These are phyloP conservation scores for Diadegma fenestrale DNA, from an alignment of 2,888 invertebrate genomes.

Conservation along the genomic window DNA sequence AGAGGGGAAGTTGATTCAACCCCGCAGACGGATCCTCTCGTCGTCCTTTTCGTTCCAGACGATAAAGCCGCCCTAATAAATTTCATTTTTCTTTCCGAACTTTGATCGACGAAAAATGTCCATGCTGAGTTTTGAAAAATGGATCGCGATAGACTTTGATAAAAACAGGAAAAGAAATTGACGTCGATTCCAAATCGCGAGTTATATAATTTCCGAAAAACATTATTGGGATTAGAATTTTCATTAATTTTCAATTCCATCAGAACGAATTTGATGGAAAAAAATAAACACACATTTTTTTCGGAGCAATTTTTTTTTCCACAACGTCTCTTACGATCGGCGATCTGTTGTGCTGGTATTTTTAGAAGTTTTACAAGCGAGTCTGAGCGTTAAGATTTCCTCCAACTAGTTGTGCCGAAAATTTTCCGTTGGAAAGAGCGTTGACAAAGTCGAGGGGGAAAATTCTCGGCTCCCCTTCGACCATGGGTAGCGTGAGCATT, in stretches of 20 bases:
- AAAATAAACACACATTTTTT: too few species aligned
- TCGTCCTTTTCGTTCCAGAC: constrained; percentile 48
- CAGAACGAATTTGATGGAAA: too few species aligned
- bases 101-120: background rate
- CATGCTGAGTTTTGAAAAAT: background rate
- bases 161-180: background rate
- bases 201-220: too few species aligned
- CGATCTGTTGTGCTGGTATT: background rate
- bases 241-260: too few species aligned
- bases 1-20: constrained; percentile 67
- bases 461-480: constrained; percentile 17
- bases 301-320: background rate
- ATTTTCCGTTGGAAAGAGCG: constrained; percentile 47
- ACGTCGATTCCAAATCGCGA: background rate
- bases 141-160: background rate
- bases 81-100: background rate
- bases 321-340: background rate
- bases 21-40: constrained; percentile 49
- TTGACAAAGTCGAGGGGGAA: constrained; percentile 59
- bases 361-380: background rate
- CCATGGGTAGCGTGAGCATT: background rate
- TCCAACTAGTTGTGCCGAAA: background rate
- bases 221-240: background rate
- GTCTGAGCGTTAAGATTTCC: background rate
- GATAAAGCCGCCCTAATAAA: constrained; percentile 28